phyloP scores from a whole-genome alignment of 1,140 invertebrate genomes.

The Platorchestia sp. region DNA sequence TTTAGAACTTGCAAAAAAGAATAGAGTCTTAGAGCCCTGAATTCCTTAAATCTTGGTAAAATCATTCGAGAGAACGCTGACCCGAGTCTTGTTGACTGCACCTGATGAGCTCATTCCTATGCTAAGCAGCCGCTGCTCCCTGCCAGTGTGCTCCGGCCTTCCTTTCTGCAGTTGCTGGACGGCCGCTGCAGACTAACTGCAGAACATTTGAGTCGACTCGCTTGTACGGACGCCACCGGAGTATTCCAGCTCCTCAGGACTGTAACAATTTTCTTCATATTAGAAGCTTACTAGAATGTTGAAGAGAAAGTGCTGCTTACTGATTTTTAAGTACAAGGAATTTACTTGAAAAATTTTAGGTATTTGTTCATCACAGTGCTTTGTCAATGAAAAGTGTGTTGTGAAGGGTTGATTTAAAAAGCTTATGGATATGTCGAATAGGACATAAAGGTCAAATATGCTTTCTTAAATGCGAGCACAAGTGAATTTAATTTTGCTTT shows the following conservation, averaged over 20 bases:
- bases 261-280: not conserved
- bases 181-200: not conserved
- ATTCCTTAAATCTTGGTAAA: slow-evolving; percentile 13
- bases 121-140: slow-evolving; percentile 4
- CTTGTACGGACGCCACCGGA: not conserved
- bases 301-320: not conserved
- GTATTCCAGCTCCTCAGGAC: not conserved
- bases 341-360: not conserved
- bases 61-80: slow-evolving; percentile 27
- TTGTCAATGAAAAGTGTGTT: too few species aligned
- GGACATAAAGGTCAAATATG: too few species aligned
- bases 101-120: slow-evolving; percentile 37
- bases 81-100: slow-evolving; percentile 20
- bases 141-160: not conserved
- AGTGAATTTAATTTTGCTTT: too few species aligned
- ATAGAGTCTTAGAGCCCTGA: not conserved
- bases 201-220: not conserved
- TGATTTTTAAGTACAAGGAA: not conserved
- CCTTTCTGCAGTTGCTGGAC: not conserved
- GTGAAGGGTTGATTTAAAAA: too few species aligned
- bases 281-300: not conserved
- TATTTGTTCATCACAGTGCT: not conserved
- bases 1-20: not conserved
- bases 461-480: too few species aligned
- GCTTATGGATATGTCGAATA: too few species aligned